Evolutionary conservation across 92 coral and sea anemone species (phyloP), one percentile per base, ranked within the genome.

Genomic region (Epizoanthus illoricatus): DNA sequence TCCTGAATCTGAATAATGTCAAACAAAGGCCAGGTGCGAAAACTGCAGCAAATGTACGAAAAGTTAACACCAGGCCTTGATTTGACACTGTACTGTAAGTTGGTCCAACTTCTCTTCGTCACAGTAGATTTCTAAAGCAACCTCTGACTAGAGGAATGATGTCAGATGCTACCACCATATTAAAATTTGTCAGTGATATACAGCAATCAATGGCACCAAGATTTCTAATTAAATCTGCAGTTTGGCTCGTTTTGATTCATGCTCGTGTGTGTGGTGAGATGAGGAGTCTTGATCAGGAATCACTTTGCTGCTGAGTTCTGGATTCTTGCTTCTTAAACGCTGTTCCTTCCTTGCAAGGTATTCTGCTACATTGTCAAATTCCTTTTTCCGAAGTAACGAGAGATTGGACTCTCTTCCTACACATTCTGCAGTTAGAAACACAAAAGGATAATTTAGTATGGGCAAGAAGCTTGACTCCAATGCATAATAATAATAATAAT

Each of bases 291-390:
- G 15, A 33, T 68, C n/a, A 68, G 19, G 2, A n/a, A 8, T 68
- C 45, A 6, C 56, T 60, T 72, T 33, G 60, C 61, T 18, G 56
- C 33, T 61, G 39, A 17, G 70, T n/a, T 21, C 69, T n/a, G 60
- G 59, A 24, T 62, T 76, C 49, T 41, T 76, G 21, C 40, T 63
- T 18, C 64, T 76, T 40, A 76, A 61, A 43, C 99, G 88, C 61
- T 93, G 96, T 86, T 87, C 93, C 65, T 96, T 96, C 45, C 92
- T 88, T 42, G 90, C 86, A 74, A 91, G 85, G 79, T 96, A 96
- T 0, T 96, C 98, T 15, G 89, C 76, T 74, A 87, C 76, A 61
- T 92, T 94, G 76, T 88, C 96, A 52, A 88, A 86, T 65, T 90
- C 99, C 71, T 92, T 96, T 75, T 93, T 96, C 60, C 94, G 86